Percentiles rank a stretch among this genome's conserved stretches.
Conservation (phyloP, 2,797 vertebrate species). For the Sarcoramphus papa region DNA sequence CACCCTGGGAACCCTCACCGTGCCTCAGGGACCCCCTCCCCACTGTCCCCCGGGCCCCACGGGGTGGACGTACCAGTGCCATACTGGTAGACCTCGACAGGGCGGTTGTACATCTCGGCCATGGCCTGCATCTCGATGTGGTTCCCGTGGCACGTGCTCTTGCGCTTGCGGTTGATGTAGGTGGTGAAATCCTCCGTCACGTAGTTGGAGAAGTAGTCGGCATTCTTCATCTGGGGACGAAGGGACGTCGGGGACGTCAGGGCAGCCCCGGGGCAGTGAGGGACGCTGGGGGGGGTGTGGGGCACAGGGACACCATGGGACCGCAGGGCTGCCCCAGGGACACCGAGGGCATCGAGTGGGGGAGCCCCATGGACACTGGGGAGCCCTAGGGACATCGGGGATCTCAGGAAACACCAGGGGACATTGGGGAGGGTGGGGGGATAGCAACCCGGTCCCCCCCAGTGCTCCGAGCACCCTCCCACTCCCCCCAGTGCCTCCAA, state of each 20-base stretch:
- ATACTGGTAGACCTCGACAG: slow-evolving; percentile 93
- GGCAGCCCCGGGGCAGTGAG: neutral
- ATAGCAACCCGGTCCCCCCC: no score
- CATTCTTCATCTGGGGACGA: slow-evolving; percentile 86
- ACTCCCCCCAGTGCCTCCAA: neutral
- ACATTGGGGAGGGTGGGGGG: no score
- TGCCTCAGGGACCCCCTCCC: neutral
- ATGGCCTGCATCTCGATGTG: slow-evolving; percentile 97
- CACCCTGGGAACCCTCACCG: neutral
- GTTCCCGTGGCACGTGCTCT: slow-evolving; percentile 95
- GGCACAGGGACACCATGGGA: neutral
- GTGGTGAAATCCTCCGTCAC: slow-evolving; percentile 95
- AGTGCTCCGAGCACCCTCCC: no score
- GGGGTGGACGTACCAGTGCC: slow-evolving; percentile 78
- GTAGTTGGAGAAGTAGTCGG: slow-evolving; percentile 94
- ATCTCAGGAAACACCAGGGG: no score
- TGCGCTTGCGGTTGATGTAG: slow-evolving; percentile 93
- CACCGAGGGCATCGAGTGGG: no score
- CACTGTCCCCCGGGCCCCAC: no score
- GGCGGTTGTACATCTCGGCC: slow-evolving; percentile 96
- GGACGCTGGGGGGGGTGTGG: no score
- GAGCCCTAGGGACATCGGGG: neutral
- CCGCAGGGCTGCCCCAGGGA: neutral
- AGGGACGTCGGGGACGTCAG: neutral
- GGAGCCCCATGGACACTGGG: neutral